phyloP scores from a whole-genome alignment of 2,888 invertebrate genomes.

The Raillietiella orientalis region DNA sequence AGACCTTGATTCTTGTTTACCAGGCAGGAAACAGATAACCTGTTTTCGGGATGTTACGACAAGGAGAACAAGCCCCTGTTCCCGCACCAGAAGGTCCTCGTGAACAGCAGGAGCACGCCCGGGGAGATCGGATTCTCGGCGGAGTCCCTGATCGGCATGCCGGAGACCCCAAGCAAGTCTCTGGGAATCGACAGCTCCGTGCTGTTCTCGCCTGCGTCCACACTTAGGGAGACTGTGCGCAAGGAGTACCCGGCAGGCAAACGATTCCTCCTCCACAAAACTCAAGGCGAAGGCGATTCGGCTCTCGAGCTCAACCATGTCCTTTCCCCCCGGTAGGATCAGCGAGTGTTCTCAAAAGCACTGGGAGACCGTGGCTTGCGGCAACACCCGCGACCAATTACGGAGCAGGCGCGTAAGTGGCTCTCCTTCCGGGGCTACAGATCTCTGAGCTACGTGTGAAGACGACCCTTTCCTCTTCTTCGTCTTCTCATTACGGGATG shows the following conservation, averaged over 20 bases:
- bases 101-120: constrained; percentile 29
- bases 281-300: too few species aligned
- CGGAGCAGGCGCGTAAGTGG: constrained; percentile 40
- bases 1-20: too few species aligned
- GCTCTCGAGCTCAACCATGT: too few species aligned
- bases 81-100: constrained; percentile 47
- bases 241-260: constrained; percentile 18
- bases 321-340: too few species aligned
- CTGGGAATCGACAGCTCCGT: constrained; percentile 18
- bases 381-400: constrained; percentile 69
- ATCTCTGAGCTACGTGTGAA: too few species aligned
- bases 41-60: too few species aligned
- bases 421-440: too few species aligned
- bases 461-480: too few species aligned
- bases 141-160: constrained; percentile 3
- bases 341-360: constrained; percentile 14
- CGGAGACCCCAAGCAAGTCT: constrained; percentile 30
- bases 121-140: constrained; percentile 14
- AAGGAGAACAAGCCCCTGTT: constrained; percentile 32
- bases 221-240: constrained; percentile 44
- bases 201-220: constrained; percentile 39
- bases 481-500: too few species aligned
- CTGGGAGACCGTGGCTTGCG: constrained; percentile 61
- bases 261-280: too few species aligned
- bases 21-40: too few species aligned